Evolutionary conservation across 2,797 vertebrate species (phyloP), one percentile per base, ranked within the genome.

Genomic region (Hyperoplus immaculatus): DNA sequence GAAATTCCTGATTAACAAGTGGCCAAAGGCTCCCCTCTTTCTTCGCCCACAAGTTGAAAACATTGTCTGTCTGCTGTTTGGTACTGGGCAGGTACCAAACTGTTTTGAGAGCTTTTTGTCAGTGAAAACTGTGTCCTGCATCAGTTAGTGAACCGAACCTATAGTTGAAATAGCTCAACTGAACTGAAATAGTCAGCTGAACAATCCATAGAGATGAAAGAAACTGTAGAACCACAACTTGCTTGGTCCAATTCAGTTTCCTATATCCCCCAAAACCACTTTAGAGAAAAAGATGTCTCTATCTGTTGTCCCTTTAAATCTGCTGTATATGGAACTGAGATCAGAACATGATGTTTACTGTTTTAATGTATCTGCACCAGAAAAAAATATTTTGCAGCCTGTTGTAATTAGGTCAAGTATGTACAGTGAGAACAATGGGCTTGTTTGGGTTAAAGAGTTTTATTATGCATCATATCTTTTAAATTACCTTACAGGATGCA

Each of bases 221-320:
- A 3, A 29, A 29, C 29, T 29, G 29, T 46, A 4, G 11, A 46
- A 46, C 45, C 45, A 0, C 45, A 46, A 46, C 45, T 13, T 46
- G 45, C 45, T 13, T 4, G 10, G 45, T 13, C 45, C 45, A 46
- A 46, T 46, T 13, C 11, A 46, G 10, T 4, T 46, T 46, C 13
- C 45, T 46, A 46, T 46, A 47, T 47, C 7, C 14, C 46, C 46
- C 46, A 47, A 47, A 47, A 47, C 15, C 1, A 14, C 46, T 47
- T 47, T 14, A 47, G 46, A 47, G 9, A 45, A 45, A 60, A 57
- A 58, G 55, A 77, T 47, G 29, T 29, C 29, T 29, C 29, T 29
- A 29, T 29, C 38, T 72, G 1, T 10, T 59, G 50, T 29, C 42
- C 47, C 38, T 58, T 55, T 53, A 66, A 65, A 82, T 65, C 50